Evolutionary conservation across 2,888 invertebrate species (phyloP).

Genomic region (Eupithecia pulchellata): DNA sequence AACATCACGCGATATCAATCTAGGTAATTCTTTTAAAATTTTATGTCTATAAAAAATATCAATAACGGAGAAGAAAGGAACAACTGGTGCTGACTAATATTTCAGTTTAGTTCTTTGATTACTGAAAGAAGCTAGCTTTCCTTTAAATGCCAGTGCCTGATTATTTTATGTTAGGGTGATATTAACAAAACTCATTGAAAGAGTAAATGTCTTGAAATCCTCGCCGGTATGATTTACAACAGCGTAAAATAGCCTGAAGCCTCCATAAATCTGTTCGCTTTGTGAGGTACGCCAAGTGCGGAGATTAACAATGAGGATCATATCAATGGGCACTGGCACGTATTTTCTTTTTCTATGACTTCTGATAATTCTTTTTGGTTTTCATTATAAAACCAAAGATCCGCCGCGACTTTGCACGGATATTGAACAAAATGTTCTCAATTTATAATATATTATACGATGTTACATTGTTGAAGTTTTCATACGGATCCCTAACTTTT

Average conservation of each 20-base stretch:
- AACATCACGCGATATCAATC: conserved; percentile 8
- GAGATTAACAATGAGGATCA: conserved; percentile 51
- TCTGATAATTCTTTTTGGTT: conserved; percentile 21
- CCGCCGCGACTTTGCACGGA: too few species aligned
- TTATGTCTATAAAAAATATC: neutral
- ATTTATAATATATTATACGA: too few species aligned
- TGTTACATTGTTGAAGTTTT: too few species aligned
- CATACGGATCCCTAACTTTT: too few species aligned
- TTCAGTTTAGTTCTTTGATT: neutral
- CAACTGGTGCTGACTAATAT: neutral
- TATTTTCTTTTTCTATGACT: conserved; percentile 44
- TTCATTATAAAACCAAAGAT: conserved; percentile 9
- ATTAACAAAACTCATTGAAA: conserved; percentile 23
- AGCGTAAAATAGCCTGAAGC: conserved; percentile 51
- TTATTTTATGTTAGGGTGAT: conserved; percentile 12
- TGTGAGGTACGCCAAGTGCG: conserved; percentile 47
- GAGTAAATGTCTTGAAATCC: conserved; percentile 34
- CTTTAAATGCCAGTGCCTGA: neutral
- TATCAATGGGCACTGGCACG: conserved; percentile 45
- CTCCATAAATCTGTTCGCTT: conserved; percentile 48
- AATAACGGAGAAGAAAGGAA: neutral
- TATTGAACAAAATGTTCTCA: too few species aligned
- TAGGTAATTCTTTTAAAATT: conserved; percentile 5
- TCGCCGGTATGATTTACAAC: conserved; percentile 55
- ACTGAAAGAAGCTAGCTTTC: neutral